Percentiles rank a stretch among this genome's conserved stretches.
These are phyloP conservation scores for Chelonus insularis DNA, from an alignment of 1,140 invertebrate species.

Conservation along the genomic window DNA sequence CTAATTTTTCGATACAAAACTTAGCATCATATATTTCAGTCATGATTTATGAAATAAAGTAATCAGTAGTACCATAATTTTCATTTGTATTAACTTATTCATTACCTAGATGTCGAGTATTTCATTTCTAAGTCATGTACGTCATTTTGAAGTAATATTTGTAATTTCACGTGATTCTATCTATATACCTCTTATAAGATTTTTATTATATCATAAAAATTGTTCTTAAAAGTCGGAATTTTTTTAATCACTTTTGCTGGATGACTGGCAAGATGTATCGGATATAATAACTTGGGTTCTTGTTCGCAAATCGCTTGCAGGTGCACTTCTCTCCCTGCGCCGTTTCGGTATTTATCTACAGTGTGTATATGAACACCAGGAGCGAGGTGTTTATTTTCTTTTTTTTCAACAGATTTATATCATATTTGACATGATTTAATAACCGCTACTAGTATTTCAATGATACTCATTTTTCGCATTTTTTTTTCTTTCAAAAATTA, in stretches of 20 bases:
- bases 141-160: too few species aligned
- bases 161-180: neutral
- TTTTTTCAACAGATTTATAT: slow-evolving; percentile 10
- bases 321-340: neutral
- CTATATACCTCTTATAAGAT: neutral
- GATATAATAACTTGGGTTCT: slow-evolving; percentile 7
- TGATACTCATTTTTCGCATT: neutral
- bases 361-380: neutral
- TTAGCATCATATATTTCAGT: too few species aligned
- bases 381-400: slow-evolving; percentile 10
- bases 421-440: slow-evolving; percentile 28
- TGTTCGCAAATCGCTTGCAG: slow-evolving; percentile 12
- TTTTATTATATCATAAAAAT: neutral
- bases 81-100: too few species aligned
- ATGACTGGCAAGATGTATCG: neutral
- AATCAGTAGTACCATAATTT: too few species aligned
- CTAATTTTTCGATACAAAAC: too few species aligned
- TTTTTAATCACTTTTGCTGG: neutral
- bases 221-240: neutral
- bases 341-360: neutral
- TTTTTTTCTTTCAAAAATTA: neutral
- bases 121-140: too few species aligned
- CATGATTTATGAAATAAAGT: too few species aligned
- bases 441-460: slow-evolving; percentile 18
- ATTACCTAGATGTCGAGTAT: too few species aligned